Evolutionary conservation across 2,888 invertebrate genomes (phyloP), one percentile per base, ranked within the genome.

Genomic region (Hydrotaea diabolus): DNA sequence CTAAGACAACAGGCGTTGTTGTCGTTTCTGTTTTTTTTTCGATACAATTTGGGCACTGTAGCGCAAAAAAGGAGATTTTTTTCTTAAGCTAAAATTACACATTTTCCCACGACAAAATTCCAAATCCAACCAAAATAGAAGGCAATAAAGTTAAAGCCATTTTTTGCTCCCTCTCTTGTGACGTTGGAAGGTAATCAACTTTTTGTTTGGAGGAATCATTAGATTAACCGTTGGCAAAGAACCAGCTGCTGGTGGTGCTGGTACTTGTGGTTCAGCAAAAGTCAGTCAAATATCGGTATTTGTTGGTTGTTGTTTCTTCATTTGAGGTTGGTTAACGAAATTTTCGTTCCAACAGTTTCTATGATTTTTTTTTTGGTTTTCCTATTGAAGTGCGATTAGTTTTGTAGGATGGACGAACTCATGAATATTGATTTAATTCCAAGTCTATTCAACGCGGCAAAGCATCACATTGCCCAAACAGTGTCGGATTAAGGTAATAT

Each of bases 401-500:
- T 87, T 89, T 88, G 88, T 88, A 89, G 83, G 83, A 83, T 83
- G 83, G 83, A 73, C 80, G 73, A 80, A 73, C 83, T 77, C 76
- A 90, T 90, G 90, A 90, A 90, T 90, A 90, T 90, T 90, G 90
- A 90, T 90, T 90, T 90, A 90, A 90, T 90, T 90, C 90, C 90
- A 90, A 90, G 88, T 88, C 90, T 87, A 77, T 46, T 79, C 66
- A 69, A 87, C 88, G 84, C 59, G 26, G 53, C 59, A 57, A 49
- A 49, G 26, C 57, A 69, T 62, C 55, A 80, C 59, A 23, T 57
- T 7, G 31, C 31, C 3, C 7, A 31, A 7, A 4, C 31, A 31
- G 31, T 31, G 31, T 31, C 31, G 31, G 31, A 31, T 2, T 31
- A 31, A 4, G 31, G 2, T 31, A 7, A 7, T 4, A 31, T 31